A percentile compares a stretch with the other conserved stretches of the same genome.
These are phyloP conservation scores for Percopsis omiscomaycus DNA, from an alignment of 2,797 vertebrate species.

Conservation along the genomic window DNA sequence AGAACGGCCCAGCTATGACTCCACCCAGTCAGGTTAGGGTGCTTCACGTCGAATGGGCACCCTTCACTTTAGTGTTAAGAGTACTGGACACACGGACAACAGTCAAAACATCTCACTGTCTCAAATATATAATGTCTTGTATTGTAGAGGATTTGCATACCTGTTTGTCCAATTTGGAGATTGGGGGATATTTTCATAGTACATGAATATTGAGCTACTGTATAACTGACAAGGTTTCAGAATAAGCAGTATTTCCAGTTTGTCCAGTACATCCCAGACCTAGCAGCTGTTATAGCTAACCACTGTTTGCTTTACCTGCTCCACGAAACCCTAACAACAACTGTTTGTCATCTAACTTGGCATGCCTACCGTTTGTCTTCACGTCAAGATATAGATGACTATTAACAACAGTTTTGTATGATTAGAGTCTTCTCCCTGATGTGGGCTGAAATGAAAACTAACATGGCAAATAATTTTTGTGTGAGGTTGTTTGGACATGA, in stretches of 20 bases:
- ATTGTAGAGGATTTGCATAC: no score
- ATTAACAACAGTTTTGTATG: conserved; percentile 29
- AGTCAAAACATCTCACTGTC: neutral
- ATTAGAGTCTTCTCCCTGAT: conserved; percentile 14
- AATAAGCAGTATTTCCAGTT: conserved; percentile 44
- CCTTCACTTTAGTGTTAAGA: conserved; percentile 56
- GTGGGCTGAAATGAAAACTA: conserved; percentile 38
- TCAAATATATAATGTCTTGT: no score
- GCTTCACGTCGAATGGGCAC: conserved; percentile 60
- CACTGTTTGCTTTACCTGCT: conserved; percentile 43
- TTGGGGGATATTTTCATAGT: conserved; percentile 2
- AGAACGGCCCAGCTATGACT: conserved; percentile 73
- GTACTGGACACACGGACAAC: conserved; percentile 53
- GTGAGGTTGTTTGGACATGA: conserved; percentile 13
- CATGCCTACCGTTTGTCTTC: conserved; percentile 48
- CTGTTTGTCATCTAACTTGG: conserved; percentile 40
- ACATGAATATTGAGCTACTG: conserved; percentile 13
- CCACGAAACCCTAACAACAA: conserved; percentile 49
- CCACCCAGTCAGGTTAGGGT: conserved; percentile 79
- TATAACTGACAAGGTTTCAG: neutral
- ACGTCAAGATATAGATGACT: conserved; percentile 19
- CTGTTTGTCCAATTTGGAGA: no score
- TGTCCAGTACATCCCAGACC: conserved; percentile 65
- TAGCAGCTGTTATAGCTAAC: conserved; percentile 48
- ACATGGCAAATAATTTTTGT: conserved; percentile 45